These are phyloP conservation scores for Sprattus sprattus DNA, from an alignment of 2,113 vertebrate species.

Conservation along the genomic window DNA sequence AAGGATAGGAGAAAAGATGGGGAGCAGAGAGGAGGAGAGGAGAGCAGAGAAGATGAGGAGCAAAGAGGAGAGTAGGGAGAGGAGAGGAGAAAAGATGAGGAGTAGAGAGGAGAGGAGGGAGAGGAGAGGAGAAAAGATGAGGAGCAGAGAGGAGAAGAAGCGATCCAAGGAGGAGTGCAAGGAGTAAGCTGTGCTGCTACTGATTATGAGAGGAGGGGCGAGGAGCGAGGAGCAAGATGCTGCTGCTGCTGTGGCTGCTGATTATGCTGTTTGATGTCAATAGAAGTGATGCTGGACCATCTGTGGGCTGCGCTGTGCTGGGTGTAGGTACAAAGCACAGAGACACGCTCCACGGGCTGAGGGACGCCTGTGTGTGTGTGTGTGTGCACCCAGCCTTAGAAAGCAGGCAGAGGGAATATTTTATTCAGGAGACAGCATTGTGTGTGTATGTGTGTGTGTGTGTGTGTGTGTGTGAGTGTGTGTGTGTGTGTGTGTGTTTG, in stretches of 20 bases:
- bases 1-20: background rate
- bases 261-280: slow-evolving; percentile 21
- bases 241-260: slow-evolving; percentile 28
- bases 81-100: slow-evolving; percentile 31
- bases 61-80: background rate
- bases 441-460: no score
- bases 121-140: no score
- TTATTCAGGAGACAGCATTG: no score
- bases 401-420: no score
- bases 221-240: no score
- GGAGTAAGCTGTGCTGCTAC: background rate
- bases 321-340: background rate
- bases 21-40: background rate
- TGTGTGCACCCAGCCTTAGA: background rate
- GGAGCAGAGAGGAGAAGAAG: background rate
- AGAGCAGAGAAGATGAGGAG: background rate
- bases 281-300: background rate
- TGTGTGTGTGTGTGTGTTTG: no score
- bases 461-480: no score
- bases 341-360: background rate
- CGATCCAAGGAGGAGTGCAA: background rate
- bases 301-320: background rate
- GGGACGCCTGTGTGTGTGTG: background rate
- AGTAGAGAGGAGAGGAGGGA: slow-evolving; percentile 34
- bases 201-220: no score